Conservation (phyloP, 2,113 vertebrate species). For the Menura novaehollandiae region DNA sequence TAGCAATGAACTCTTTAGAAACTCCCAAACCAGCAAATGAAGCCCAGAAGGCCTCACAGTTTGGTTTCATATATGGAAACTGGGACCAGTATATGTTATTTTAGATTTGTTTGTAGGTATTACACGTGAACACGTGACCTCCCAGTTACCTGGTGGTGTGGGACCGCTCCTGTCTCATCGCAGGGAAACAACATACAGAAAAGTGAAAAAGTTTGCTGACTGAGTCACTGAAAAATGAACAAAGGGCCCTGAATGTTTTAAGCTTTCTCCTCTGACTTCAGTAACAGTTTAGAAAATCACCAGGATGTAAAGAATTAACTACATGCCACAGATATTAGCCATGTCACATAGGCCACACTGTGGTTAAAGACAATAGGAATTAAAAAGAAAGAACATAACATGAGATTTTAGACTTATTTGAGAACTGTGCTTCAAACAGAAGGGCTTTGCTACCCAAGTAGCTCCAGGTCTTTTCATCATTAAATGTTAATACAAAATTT, state of each 20-base stretch:
- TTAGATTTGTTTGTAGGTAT: neutral
- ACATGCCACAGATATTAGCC: neutral
- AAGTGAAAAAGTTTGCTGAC: neutral
- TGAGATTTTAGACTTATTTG: neutral
- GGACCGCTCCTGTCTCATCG: neutral
- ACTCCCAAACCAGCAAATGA: neutral
- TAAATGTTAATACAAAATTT: neutral
- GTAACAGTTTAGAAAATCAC: neutral
- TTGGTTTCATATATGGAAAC: neutral
- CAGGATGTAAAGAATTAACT: neutral
- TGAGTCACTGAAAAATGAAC: neutral
- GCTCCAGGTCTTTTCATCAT: neutral
- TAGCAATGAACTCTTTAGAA: neutral
- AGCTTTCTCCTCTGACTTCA: neutral
- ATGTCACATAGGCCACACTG: too few species aligned
- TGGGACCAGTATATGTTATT: neutral
- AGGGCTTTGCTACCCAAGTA: neutral
- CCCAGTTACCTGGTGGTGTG: rapidly evolving
- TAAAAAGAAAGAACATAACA: neutral
- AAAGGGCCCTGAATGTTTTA: neutral
- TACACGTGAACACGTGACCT: neutral
- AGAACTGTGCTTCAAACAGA: neutral
- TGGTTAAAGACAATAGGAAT: neutral
- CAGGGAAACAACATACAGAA: neutral
- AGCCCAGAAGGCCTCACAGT: neutral